Evolutionary conservation across 2,797 vertebrate species (phyloP), one percentile per base, ranked within the genome.

Genomic region (Hybognathus amarus): DNA sequence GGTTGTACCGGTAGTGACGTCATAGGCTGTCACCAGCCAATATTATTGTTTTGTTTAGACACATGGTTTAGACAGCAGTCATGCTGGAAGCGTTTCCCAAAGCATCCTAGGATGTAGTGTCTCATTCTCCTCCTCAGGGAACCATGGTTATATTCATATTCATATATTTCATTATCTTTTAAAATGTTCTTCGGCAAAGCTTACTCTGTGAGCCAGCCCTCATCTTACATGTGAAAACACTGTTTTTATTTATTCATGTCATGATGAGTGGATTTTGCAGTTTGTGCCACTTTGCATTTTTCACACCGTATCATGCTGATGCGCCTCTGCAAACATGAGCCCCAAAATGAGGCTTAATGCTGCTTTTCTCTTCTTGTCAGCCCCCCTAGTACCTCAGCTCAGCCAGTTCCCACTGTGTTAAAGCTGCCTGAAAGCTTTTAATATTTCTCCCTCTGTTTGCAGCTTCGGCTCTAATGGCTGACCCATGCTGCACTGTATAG

Each of bases 381-480:
- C 59, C 84, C 80, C 76, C 68, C 61, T 76, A 83, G 76, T 73
- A 83, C 69, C 59, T 38, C 76, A 50, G 40, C 70, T 68, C 11
- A 56, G 42, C 63, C 78, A 56, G 56, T 82, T 78, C 71, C 71
- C 67, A 85, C 79, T 80, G 82, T 74, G 71, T 80, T 87, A 87
- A 88, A 76, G 56, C 77, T 83, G 75, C 56, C 42, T 59, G 59
- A 91, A 90, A 93, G 90, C 91, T 92, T 89, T 91, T 90, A 91
- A 93, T 92, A 89, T 89, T 90, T 90, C 67, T 86, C 87, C 90
- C 80, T 81, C 89, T 88, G 90, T 90, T 91, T 89, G 64, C 85
- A 88, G 88, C 91, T 89, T 84, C 76, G 86, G 87, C 90, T 92
- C 88, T 89, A 90, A 92, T 90, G 89, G 91, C 88, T 90, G 90